Evolutionary conservation across 2,888 invertebrate genomes (phyloP).

Genomic region (Leptinotarsa peninsularis): DNA sequence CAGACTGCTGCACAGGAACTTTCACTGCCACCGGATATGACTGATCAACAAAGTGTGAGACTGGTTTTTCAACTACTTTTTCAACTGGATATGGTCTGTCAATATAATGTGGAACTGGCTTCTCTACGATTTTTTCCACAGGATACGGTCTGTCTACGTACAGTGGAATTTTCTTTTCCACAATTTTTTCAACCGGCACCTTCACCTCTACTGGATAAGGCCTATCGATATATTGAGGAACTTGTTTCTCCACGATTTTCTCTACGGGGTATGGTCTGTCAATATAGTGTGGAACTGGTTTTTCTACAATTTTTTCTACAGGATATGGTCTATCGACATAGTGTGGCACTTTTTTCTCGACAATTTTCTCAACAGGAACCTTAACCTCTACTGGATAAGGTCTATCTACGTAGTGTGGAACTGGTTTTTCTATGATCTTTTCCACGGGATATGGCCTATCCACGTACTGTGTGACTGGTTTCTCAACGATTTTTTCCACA

Average conservation of each 20-base stretch:
- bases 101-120: constrained; percentile 68
- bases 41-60: constrained; percentile 68
- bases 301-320: constrained; percentile 69
- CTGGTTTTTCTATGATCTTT: constrained; percentile 64
- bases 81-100: constrained; percentile 67
- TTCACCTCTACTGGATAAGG: constrained; percentile 50
- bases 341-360: constrained; percentile 65
- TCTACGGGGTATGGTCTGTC: constrained; percentile 67
- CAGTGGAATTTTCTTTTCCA: constrained; percentile 64
- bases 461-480: constrained; percentile 68
- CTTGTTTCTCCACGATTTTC: constrained; percentile 59
- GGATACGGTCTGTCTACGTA: constrained; percentile 66
- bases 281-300: constrained; percentile 68
- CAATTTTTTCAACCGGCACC: constrained; percentile 65
- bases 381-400: constrained; percentile 67
- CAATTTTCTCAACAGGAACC: constrained; percentile 67
- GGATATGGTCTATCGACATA: constrained; percentile 66
- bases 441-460: constrained; percentile 65
- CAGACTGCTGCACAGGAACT: constrained; percentile 49
- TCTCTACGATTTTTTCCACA: constrained; percentile 69
- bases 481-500: constrained; percentile 68
- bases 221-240: constrained; percentile 53
- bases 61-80: constrained; percentile 70
- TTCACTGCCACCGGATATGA: constrained; percentile 62
- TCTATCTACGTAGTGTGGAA: constrained; percentile 52